A percentile compares a stretch with the other conserved stretches of the same genome.
These are phyloP conservation scores for Fringilla coelebs DNA, from an alignment of 2,797 vertebrate genomes.

Conservation along the genomic window DNA sequence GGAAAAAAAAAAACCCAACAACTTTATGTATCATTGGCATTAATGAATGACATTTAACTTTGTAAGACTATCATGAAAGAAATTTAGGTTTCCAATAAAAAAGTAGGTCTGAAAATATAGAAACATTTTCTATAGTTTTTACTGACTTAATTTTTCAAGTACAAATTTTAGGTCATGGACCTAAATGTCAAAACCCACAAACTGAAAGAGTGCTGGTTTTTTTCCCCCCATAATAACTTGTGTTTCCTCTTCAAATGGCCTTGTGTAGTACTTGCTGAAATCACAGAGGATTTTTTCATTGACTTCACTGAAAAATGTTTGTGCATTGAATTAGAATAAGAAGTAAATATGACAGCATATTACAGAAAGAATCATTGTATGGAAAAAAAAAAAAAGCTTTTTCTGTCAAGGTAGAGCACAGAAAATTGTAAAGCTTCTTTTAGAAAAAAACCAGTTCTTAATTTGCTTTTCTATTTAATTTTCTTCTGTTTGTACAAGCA, in stretches of 20 bases:
- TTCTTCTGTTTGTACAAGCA: background rate
- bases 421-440: background rate
- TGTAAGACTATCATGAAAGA: background rate
- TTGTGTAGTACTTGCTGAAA: background rate
- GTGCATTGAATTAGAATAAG: background rate
- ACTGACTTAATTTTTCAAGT: background rate
- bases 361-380: background rate
- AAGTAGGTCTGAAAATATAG: background rate
- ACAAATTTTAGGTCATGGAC: background rate
- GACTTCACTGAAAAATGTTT: background rate
- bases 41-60: background rate
- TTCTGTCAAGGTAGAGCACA: background rate
- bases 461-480: background rate
- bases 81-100: background rate
- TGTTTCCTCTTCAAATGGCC: background rate
- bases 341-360: background rate
- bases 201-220: background rate
- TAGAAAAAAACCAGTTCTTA: background rate
- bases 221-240: background rate
- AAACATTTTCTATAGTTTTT: background rate
- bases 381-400: background rate
- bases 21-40: accelerated
- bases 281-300: background rate
- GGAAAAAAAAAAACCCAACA: accelerated
- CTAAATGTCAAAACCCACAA: background rate